Percentiles rank a stretch among this genome's conserved stretches.
These are phyloP conservation scores for Leptocoma aspasia DNA, from an alignment of 2,113 vertebrate genomes.

Conservation along the genomic window DNA sequence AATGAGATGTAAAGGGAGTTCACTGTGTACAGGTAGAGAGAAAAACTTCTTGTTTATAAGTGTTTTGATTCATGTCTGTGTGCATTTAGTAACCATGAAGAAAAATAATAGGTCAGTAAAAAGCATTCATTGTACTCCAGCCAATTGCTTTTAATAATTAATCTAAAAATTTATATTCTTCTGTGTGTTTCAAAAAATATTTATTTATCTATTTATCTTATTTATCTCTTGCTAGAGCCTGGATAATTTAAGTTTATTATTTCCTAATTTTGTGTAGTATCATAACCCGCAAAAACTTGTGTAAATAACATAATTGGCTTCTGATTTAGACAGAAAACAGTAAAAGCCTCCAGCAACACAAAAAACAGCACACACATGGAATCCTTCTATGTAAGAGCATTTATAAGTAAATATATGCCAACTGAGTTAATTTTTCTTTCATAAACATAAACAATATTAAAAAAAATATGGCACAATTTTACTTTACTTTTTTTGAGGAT, in stretches of 20 bases:
- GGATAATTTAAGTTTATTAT: not conserved
- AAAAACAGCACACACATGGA: not conserved
- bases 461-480: not conserved
- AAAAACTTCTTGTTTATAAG: conserved; percentile 36
- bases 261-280: not conserved
- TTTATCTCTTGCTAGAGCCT: not conserved
- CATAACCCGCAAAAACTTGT: not conserved
- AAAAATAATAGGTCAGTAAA: conserved; percentile 16
- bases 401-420: not conserved
- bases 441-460: not conserved
- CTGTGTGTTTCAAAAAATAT: not conserved
- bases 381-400: not conserved
- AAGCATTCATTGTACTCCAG: not conserved
- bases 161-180: not conserved
- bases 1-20: conserved; percentile 59
- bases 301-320: not conserved
- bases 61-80: conserved; percentile 55
- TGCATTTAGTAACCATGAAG: not conserved
- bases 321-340: not conserved
- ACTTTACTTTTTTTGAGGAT: not conserved
- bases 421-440: not conserved
- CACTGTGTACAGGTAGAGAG: not conserved
- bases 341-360: not conserved
- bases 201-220: not conserved
- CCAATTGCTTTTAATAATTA: conserved; percentile 32